Evolutionary conservation across 2,797 vertebrate genomes (phyloP), one percentile per base, ranked within the genome.

Genomic region (Enteromius mattozi): DNA sequence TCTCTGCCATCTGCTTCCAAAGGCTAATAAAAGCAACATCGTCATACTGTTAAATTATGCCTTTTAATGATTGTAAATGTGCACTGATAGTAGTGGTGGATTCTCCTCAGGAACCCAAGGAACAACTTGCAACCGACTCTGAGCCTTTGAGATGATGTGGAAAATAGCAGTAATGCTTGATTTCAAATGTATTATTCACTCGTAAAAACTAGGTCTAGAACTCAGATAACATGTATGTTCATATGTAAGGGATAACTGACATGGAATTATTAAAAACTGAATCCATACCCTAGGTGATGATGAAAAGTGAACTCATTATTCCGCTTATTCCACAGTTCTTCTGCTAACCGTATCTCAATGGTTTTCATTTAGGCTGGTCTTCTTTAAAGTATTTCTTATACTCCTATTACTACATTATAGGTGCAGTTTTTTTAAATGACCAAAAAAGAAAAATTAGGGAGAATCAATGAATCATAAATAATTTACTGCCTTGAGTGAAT

Each of bases 41-140:
- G 90, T 91, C 91, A 92, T 87, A 90, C 86, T 91, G 88, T 88
- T 93, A 92, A 93, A 93, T 92, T 86, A 92, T 88, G 90, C 81
- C 88, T 90, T 93, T 93, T 94, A 92, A 93, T 92, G 91, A 92
- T 90, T 87, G 87, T 85, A 88, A 91, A 83, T 86, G 86, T 87
- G 90, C 86, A 83, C 78, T 91, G 87, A 88, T 86, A 83, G 80
- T 85, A 49, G 83, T 49, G 66, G 85, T 85, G 76, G 79, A 63
- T 87, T 75, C 85, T 84, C 61, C 77, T 66, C 68, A 30, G 10
- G 42, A 82, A 72, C 75, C 2, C 10, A 27, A 69, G 47, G 37
- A 69, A 61, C 16, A 35, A 47, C 68, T 59, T 82, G 1, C 3
- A 6, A 16, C 16, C 5, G 9, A 30, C 30, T 63, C 71, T 61